A percentile compares a stretch with the other conserved stretches of the same genome.
Conservation (phyloP, 2,113 vertebrate species). For the Tachysurus vachellii region DNA sequence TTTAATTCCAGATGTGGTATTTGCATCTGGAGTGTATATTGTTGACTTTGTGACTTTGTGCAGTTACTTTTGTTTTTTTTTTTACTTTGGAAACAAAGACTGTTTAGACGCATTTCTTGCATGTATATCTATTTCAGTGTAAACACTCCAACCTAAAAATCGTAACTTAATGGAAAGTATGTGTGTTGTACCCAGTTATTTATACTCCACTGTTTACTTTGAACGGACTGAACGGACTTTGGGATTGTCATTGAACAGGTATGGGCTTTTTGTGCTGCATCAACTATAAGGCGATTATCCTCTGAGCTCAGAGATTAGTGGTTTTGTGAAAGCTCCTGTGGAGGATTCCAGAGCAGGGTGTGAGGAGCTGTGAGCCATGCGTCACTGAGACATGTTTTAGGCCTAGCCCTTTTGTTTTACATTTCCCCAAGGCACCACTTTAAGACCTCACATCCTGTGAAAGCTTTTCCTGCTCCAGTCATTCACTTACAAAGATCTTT, state of each 20-base stretch:
- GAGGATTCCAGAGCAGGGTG: constrained; percentile 37
- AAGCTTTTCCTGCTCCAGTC: constrained; percentile 34
- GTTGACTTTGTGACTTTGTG: background rate
- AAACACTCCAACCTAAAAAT: background rate
- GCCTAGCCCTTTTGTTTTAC: constrained; percentile 47
- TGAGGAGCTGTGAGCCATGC: constrained; percentile 24
- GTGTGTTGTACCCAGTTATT: background rate
- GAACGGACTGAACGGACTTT: background rate
- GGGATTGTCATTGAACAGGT: background rate
- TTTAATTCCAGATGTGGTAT: background rate
- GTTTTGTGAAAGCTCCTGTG: constrained; percentile 12
- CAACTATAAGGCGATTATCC: constrained; percentile 1
- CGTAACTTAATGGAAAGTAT: background rate
- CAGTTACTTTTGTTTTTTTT: background rate
- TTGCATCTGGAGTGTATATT: background rate
- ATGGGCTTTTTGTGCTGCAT: background rate
- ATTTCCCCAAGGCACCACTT: constrained; percentile 42
- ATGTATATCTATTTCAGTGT: background rate
- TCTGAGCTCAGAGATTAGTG: constrained; percentile 7
- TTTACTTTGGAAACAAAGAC: background rate
- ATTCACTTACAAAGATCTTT: constrained; percentile 28
- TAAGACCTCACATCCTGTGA: constrained; percentile 45
- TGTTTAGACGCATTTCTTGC: background rate
- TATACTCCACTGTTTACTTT: background rate
- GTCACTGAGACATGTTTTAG: constrained; percentile 27